Evolutionary conservation across 2,888 invertebrate species (phyloP).

Genomic region (Acanthopleura granulata): DNA sequence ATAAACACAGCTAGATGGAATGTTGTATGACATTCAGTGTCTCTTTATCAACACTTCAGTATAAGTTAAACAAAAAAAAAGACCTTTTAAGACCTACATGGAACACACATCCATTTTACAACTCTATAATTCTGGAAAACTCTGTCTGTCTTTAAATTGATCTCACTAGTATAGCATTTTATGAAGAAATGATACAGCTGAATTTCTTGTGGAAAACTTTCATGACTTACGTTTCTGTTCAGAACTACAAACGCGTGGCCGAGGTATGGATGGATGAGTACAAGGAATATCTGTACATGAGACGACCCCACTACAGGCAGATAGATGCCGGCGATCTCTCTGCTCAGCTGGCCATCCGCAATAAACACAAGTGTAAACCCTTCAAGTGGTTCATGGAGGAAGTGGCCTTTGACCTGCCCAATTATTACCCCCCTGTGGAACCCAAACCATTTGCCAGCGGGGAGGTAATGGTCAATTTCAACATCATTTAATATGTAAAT

Average conservation of each 20-base stretch:
- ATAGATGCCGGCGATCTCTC: conserved; percentile 87
- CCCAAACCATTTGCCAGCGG: conserved; percentile 87
- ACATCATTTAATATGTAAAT: too few species aligned
- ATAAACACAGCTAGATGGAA: too few species aligned
- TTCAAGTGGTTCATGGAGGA: conserved; percentile 96
- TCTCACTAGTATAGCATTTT: too few species aligned
- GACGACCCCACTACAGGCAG: conserved; percentile 78
- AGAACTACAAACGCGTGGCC: conserved; percentile 93
- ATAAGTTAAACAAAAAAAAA: too few species aligned
- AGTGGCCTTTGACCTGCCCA: conserved; percentile 89
- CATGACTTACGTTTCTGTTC: neutral
- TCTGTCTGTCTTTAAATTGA: too few species aligned
- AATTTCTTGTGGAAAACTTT: too few species aligned
- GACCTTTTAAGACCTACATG: too few species aligned
- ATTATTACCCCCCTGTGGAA: conserved; percentile 89
- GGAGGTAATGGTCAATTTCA: conserved; percentile 73
- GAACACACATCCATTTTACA: too few species aligned
- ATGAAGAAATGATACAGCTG: too few species aligned
- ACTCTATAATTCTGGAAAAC: too few species aligned
- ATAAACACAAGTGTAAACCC: conserved; percentile 84
- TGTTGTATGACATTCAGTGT: too few species aligned
- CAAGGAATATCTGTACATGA: conserved; percentile 84
- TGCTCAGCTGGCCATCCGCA: conserved; percentile 82
- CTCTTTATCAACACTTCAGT: too few species aligned
- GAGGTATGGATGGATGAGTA: conserved; percentile 99